Conservation (phyloP, 1,140 invertebrate genomes). For the Phymastichus coffea region DNA sequence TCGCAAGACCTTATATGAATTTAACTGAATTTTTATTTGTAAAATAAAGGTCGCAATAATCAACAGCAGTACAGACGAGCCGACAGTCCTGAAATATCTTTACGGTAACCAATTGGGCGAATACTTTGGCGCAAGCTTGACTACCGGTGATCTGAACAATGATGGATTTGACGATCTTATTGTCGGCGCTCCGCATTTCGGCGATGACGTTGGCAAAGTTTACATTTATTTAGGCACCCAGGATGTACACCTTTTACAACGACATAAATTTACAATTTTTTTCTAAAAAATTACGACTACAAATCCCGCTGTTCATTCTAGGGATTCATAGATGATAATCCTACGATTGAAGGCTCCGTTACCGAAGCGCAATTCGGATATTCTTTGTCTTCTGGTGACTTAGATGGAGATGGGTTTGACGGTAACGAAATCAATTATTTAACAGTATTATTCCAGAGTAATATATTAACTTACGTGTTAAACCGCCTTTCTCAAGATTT, state of each 20-base stretch:
- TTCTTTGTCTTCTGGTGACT: constrained; percentile 62
- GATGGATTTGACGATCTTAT: constrained; percentile 74
- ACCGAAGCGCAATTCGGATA: constrained; percentile 63
- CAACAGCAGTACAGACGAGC: constrained; percentile 7
- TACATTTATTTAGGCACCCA: constrained; percentile 58
- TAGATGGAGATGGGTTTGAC: constrained; percentile 65
- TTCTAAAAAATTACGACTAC: background rate
- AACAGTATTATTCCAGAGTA: no score
- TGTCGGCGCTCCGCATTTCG: constrained; percentile 70
- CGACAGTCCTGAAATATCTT: constrained; percentile 40
- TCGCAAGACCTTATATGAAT: no score
- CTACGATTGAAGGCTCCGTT: constrained; percentile 52
- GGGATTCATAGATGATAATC: constrained; percentile 45
- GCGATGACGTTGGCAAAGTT: constrained; percentile 62
- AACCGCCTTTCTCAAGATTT: constrained; percentile 60
- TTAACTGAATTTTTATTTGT: background rate
- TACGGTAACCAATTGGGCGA: constrained; percentile 67
- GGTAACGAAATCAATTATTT: constrained; percentile 35
- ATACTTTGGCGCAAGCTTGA: constrained; percentile 74
- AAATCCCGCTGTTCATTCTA: constrained; percentile 12
- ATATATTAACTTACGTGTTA: background rate
- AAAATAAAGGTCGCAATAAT: constrained; percentile 37
- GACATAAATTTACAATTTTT: background rate
- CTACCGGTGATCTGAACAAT: constrained; percentile 69
- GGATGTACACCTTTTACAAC: no score